These are phyloP conservation scores for Trichogramma pretiosum DNA, from an alignment of 1,140 invertebrate genomes.

Conservation along the genomic window DNA sequence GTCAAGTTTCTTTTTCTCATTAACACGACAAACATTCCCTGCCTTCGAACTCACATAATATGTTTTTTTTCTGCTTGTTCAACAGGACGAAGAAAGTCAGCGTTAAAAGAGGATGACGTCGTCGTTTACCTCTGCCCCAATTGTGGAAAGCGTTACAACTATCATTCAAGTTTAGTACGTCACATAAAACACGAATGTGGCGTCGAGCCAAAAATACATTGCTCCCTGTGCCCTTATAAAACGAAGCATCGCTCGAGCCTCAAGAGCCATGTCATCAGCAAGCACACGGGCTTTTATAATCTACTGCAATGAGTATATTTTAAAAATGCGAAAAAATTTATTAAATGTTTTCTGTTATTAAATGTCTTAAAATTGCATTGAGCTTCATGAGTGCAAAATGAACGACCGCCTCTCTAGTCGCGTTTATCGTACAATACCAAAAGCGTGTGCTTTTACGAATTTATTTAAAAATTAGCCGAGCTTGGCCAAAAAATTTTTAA, in stretches of 20 bases:
- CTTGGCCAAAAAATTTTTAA: no score
- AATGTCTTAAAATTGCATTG: no score
- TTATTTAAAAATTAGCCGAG: no score
- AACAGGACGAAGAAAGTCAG: no score
- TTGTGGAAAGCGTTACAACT: constrained; percentile 41
- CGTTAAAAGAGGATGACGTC: neutral
- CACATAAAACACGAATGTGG: constrained; percentile 50
- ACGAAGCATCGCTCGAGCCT: constrained; percentile 33
- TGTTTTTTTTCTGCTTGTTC: neutral
- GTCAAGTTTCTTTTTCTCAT: neutral
- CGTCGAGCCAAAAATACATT: constrained; percentile 43
- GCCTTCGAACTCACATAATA: neutral
- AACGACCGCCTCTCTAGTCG: no score
- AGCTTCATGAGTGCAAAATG: no score
- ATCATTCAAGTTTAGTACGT: constrained; percentile 40
- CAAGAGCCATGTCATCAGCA: constrained; percentile 36
- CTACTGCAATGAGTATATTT: no score
- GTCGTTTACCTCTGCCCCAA: constrained; percentile 40
- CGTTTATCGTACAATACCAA: no score
- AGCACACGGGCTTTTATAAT: no score
- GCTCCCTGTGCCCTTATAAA: constrained; percentile 39
- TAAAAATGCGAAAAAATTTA: no score
- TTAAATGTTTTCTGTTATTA: no score
- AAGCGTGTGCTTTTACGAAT: no score
- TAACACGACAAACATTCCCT: neutral